Evolutionary conservation across 1,140 invertebrate genomes (phyloP).

Genomic region (Kradibia gibbosae): DNA sequence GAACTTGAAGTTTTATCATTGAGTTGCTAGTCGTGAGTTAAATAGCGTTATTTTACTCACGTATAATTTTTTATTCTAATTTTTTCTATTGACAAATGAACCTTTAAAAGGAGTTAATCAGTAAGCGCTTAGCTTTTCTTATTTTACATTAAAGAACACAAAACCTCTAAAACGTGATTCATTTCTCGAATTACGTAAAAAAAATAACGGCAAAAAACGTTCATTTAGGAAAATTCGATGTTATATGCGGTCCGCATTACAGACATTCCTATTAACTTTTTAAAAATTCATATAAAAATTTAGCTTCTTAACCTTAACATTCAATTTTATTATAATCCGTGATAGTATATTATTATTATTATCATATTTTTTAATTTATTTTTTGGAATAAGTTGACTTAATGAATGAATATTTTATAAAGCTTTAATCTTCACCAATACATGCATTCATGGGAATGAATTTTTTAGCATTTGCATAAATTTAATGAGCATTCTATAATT

Average conservation of each 20-base stretch:
- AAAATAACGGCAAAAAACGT: background rate
- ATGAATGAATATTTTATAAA: too few relatives aligned
- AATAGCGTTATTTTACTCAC: background rate
- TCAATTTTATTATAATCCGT: too few relatives aligned
- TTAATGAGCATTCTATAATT: too few relatives aligned
- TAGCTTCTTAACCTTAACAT: too few relatives aligned
- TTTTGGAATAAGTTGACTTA: too few relatives aligned
- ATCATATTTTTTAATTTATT: too few relatives aligned
- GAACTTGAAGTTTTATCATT: background rate
- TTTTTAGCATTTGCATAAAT: too few relatives aligned
- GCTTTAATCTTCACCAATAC: too few relatives aligned
- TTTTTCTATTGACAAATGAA: background rate
- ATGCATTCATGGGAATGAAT: too few relatives aligned
- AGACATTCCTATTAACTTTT: background rate
- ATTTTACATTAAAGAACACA: background rate
- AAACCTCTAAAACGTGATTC: background rate
- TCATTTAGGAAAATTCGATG: background rate
- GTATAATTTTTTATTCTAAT: background rate
- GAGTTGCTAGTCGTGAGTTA: background rate
- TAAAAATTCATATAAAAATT: too few relatives aligned
- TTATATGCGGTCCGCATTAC: background rate
- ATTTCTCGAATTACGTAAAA: background rate
- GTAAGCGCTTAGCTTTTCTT: background rate
- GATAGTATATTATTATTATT: too few relatives aligned
- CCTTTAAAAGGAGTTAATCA: background rate